Evolutionary conservation across 2,113 vertebrate species (phyloP).

Genomic region (Jacana jacana): DNA sequence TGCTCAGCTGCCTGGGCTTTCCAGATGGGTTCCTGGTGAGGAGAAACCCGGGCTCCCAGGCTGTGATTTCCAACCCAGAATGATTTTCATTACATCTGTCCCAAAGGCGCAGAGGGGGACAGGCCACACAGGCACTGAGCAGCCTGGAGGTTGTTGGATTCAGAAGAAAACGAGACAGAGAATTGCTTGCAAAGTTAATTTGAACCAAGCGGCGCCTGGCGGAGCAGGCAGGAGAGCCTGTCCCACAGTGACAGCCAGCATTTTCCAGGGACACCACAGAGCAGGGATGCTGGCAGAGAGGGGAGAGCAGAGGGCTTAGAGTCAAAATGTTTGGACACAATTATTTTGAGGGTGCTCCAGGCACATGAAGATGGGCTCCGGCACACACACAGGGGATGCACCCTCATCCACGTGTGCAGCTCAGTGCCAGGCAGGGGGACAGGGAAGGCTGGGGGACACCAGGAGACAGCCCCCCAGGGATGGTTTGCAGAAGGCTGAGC

Average conservation of each 20-base stretch:
- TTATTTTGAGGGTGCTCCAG: neutral
- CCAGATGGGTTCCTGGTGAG: neutral
- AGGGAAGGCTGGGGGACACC: neutral
- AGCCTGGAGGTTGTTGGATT: constrained; percentile 5
- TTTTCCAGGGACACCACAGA: neutral
- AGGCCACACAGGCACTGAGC: constrained; percentile 46
- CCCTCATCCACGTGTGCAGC: fast-evolving
- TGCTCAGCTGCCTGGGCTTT: neutral
- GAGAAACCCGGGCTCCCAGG: neutral
- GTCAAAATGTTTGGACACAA: neutral
- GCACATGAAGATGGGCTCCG: neutral
- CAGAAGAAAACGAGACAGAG: constrained; percentile 17
- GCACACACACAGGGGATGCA: neutral
- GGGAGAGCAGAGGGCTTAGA: neutral
- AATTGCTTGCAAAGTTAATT: constrained; percentile 21
- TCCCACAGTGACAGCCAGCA: neutral
- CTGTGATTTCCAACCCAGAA: constrained; percentile 5
- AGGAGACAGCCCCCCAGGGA: neutral
- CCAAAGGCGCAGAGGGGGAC: neutral
- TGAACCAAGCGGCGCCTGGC: constrained; percentile 8
- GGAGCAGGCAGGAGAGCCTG: neutral
- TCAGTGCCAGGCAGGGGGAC: neutral
- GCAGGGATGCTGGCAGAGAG: neutral
- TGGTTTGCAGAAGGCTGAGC: neutral
- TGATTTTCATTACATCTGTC: constrained; percentile 20